phyloP scores from a whole-genome alignment of 2,888 invertebrate species.

The Zygogramma bicolorata region DNA sequence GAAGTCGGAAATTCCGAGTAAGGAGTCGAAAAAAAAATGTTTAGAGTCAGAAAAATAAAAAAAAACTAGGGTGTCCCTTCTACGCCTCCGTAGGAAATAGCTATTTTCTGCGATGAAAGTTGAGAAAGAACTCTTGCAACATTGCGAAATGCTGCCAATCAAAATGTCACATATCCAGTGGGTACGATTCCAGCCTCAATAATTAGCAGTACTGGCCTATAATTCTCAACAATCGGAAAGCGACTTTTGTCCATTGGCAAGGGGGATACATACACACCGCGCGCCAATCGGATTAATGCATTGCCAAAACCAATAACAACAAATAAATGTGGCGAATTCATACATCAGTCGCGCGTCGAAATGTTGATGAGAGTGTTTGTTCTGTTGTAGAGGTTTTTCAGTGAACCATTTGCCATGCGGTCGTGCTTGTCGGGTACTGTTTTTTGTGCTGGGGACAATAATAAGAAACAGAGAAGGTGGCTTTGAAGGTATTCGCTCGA shows the following conservation, averaged over 20 bases:
- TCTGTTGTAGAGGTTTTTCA: constrained; percentile 48
- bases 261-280: neutral
- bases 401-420: constrained; percentile 42
- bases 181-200: too few species aligned
- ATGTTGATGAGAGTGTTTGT: constrained; percentile 39
- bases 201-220: too few species aligned
- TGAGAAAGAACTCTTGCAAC: too few species aligned
- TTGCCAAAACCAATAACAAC: constrained; percentile 4
- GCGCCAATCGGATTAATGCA: neutral
- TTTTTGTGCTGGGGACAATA: neutral
- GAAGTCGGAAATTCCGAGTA: too few species aligned
- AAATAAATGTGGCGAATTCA: neutral
- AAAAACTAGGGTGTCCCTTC: too few species aligned
- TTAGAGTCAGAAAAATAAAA: too few species aligned
- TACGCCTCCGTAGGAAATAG: too few species aligned
- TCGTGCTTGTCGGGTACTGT: constrained; percentile 28
- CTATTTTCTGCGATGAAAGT: too few species aligned
- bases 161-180: too few species aligned
- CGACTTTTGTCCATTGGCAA: neutral
- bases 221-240: neutral
- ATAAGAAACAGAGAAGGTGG: neutral
- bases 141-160: too few species aligned
- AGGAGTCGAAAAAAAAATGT: too few species aligned
- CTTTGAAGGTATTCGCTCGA: neutral
- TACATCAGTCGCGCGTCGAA: constrained; percentile 47